Conservation (phyloP, 2,888 invertebrate genomes). For the Nomada ruficornis region DNA sequence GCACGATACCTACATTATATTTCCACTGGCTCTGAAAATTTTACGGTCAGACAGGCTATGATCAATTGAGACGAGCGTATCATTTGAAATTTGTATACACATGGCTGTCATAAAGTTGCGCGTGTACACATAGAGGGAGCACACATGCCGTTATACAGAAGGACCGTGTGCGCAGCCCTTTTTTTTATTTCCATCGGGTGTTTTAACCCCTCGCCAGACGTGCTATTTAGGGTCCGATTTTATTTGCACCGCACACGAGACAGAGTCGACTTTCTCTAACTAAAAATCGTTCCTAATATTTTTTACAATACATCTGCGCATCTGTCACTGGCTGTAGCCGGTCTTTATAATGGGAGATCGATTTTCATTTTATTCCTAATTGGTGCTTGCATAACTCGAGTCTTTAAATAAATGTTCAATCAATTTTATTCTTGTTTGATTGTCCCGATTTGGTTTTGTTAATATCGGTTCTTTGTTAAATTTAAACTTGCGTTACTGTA, state of each 20-base stretch:
- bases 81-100: slow-evolving; percentile 53
- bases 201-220: slow-evolving; percentile 67
- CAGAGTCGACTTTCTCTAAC: slow-evolving; percentile 52
- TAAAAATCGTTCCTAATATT: slow-evolving; percentile 55
- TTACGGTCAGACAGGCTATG: slow-evolving; percentile 23
- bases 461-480: too few species aligned
- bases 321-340: background rate
- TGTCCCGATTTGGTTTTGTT: background rate
- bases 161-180: slow-evolving; percentile 49
- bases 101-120: slow-evolving; percentile 54
- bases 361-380: background rate
- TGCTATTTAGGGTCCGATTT: slow-evolving; percentile 70
- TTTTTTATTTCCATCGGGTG: slow-evolving; percentile 65
- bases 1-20: background rate
- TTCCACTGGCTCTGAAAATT: slow-evolving; percentile 12
- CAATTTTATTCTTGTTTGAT: too few species aligned
- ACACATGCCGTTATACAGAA: slow-evolving; percentile 56
- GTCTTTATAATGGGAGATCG: too few species aligned
- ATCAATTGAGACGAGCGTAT: slow-evolving; percentile 37
- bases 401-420: background rate
- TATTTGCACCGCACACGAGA: slow-evolving; percentile 58
- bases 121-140: slow-evolving; percentile 28
- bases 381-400: too few species aligned
- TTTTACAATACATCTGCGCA: slow-evolving; percentile 26
- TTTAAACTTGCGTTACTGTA: too few species aligned